Evolutionary conservation across 2,113 vertebrate genomes (phyloP), one percentile per base, ranked within the genome.

Genomic region (Caracal caracal): DNA sequence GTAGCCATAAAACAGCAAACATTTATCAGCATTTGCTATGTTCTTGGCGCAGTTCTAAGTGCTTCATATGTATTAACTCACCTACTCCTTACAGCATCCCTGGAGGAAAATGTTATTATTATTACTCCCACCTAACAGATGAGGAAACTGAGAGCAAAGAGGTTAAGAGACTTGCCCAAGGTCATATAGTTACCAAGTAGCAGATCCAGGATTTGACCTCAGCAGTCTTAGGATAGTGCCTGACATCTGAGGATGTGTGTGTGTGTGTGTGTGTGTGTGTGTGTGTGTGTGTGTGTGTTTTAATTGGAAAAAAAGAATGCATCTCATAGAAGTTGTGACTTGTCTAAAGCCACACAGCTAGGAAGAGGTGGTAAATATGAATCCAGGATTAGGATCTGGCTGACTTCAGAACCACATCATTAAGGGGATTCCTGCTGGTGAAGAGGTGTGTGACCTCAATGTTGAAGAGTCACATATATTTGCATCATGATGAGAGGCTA

Each of bases 11-110:
- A 87, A 95, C 56, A 96, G 43, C 65, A 47, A 78, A 35, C 43
- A 92, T 88, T 90, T 80, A 87, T 83, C 66, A 47, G 35, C 19
- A 49, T 22, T 53, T 3, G 2, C 26, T 88, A 11, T 88, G 70
- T 78, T 93, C 59, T 87, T 96, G n/a, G 40, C 53, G 56, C 3
- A 30, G 59, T 65, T 91, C 78, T 70, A 93, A 96, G 71, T 79
- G 43, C 43, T 61, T 92, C 79, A 71, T 15, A 28, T 33, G 51
- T 85, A 53, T 82, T 85, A 61, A 88, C 19, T 91, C 20, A 56
- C 56, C 84, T 59, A 93, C 5, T 92, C 83, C 78, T 43, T 79
- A 40, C 5, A 78, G 66, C 53, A 90, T 24, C 28, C 53, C 65
- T 20, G 47, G 35, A 80, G 53, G 40, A 80, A 90, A 94, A 80